These are phyloP conservation scores for Drosophila pectinifera DNA, from an alignment of 1,140 invertebrate species.

Conservation along the genomic window DNA sequence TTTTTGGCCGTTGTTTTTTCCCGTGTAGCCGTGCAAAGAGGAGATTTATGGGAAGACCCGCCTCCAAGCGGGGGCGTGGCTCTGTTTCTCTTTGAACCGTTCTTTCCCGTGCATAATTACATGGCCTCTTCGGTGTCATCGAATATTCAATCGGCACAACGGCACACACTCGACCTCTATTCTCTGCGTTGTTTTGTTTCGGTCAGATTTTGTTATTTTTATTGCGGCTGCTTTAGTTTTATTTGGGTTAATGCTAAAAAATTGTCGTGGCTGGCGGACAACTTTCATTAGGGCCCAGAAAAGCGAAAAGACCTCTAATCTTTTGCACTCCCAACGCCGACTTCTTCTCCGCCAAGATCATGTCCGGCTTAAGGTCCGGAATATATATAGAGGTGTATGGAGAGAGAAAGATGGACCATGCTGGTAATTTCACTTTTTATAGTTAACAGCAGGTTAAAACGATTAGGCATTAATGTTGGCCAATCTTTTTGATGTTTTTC, in stretches of 20 bases:
- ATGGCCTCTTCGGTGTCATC: constrained; percentile 38
- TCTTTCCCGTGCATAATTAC: constrained; percentile 60
- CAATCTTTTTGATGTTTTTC: constrained; percentile 70
- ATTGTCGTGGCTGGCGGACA: constrained; percentile 39
- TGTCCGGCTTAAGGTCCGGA: constrained; percentile 55
- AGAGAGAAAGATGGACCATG: constrained; percentile 18
- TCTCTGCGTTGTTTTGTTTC: constrained; percentile 45
- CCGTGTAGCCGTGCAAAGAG: background rate
- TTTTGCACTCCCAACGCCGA: constrained; percentile 50
- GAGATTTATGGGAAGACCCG: constrained; percentile 6
- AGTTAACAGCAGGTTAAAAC: constrained; percentile 60
- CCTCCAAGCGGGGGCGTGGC: constrained; percentile 25
- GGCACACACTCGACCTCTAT: constrained; percentile 57
- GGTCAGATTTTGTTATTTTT: constrained; percentile 24
- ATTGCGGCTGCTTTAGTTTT: constrained; percentile 54
- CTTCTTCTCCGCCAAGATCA: constrained; percentile 37
- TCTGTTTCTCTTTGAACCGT: constrained; percentile 23
- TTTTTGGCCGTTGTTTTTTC: too few relatives aligned
- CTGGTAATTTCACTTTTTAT: constrained; percentile 74
- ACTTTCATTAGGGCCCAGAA: constrained; percentile 48
- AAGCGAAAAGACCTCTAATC: constrained; percentile 47
- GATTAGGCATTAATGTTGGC: constrained; percentile 75
- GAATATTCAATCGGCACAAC: constrained; percentile 62
- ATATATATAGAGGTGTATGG: constrained; percentile 10
- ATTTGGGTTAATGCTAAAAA: constrained; percentile 62